phyloP scores from a whole-genome alignment of 1,140 invertebrate species.

The Scaptomyza montana region DNA sequence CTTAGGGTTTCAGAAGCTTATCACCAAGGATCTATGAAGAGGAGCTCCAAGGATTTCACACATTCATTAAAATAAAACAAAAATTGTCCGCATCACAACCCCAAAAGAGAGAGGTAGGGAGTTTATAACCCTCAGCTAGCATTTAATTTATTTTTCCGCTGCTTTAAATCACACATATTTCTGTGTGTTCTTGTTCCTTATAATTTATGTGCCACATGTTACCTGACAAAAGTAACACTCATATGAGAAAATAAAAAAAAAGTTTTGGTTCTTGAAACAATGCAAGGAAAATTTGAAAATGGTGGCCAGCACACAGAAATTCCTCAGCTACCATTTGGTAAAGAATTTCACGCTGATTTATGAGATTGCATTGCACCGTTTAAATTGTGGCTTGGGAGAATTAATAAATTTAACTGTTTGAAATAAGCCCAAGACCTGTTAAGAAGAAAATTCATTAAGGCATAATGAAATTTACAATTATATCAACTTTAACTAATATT shows the following conservation, averaged over 20 bases:
- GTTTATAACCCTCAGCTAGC: neutral
- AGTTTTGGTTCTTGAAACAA: slow-evolving; percentile 54
- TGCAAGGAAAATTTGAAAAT: slow-evolving; percentile 53
- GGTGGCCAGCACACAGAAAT: slow-evolving; percentile 40
- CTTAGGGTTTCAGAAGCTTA: slow-evolving; percentile 33
- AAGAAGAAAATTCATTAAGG: neutral
- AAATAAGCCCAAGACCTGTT: neutral
- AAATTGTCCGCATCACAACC: slow-evolving; percentile 28
- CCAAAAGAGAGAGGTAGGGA: slow-evolving; percentile 1
- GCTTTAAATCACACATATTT: slow-evolving; percentile 38
- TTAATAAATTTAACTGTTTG: slow-evolving; percentile 16
- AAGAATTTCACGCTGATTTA: slow-evolving; percentile 79
- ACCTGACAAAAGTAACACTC: slow-evolving; percentile 63
- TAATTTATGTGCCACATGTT: slow-evolving; percentile 80
- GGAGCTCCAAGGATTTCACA: slow-evolving; percentile 22
- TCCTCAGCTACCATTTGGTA: slow-evolving; percentile 52
- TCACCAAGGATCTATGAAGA: slow-evolving; percentile 41
- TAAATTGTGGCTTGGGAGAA: slow-evolving; percentile 8
- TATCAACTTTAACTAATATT: too few relatives aligned
- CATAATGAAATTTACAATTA: neutral
- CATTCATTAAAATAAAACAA: slow-evolving; percentile 61
- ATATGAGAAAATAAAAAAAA: slow-evolving; percentile 30
- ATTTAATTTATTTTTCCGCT: slow-evolving; percentile 49
- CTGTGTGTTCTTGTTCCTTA: slow-evolving; percentile 33
- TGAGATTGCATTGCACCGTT: slow-evolving; percentile 38